phyloP scores from a whole-genome alignment of 2,797 vertebrate species.

The Luscinia megarhynchos region DNA sequence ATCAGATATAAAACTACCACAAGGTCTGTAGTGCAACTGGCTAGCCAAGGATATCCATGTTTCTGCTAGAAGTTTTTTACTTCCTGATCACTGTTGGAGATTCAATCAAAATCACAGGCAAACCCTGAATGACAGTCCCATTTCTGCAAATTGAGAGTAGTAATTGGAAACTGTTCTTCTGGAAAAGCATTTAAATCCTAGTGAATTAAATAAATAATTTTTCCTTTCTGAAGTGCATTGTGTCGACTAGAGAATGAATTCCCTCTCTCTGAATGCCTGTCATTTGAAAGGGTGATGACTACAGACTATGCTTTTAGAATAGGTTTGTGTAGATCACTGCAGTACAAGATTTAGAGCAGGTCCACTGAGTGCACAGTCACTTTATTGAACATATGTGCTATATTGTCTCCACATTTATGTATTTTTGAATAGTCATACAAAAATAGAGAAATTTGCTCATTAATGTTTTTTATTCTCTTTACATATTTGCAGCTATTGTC shows the following conservation, averaged over 20 bases:
- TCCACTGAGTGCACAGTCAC: background rate
- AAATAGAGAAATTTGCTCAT: background rate
- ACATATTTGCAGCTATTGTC: background rate
- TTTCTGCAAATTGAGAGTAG: background rate
- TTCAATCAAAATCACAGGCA: background rate
- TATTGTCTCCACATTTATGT: background rate
- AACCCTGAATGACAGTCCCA: background rate
- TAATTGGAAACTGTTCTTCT: conserved; percentile 24
- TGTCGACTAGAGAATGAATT: background rate
- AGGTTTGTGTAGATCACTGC: background rate
- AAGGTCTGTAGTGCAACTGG: background rate
- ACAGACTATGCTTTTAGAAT: background rate
- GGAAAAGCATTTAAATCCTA: conserved; percentile 14
- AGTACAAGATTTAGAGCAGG: background rate
- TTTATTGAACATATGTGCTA: background rate
- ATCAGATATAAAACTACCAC: background rate
- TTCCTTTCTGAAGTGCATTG: background rate
- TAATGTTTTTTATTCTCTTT: background rate
- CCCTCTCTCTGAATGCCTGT: background rate
- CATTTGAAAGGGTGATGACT: background rate
- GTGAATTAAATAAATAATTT: background rate
- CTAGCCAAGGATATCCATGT: background rate
- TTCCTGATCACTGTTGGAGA: background rate
- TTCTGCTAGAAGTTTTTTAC: background rate
- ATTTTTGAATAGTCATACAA: background rate